Base-by-base conservation (phyloP, 2,113 vertebrate species). In the Petrocephalus microphthalmus region DNA sequence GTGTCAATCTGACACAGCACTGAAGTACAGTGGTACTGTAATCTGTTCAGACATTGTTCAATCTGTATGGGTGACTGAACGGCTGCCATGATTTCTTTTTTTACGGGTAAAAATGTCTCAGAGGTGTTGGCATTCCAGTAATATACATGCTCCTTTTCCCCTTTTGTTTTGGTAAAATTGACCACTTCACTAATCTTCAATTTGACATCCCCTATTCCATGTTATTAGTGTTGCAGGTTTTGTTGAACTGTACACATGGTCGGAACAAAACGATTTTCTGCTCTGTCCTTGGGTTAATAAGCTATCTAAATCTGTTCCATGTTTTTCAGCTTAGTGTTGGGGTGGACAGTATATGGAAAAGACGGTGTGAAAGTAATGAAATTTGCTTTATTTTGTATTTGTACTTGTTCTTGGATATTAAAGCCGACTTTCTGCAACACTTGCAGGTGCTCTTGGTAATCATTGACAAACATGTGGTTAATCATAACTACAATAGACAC, bases 1-100 rank as follows among this genome's bases (percentile, higher is more conserved):
- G 94, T 94, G 91, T 91, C 94, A 90, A 88, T 94, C 83, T 90
- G 54, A 29, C 83, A 89, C 89, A 22, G 71, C 78, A 89, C 89
- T 91, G 88, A 74, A 91, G 22, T 87, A 64, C 45, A 42, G 33
- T n/a, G 15, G 22, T 71, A 67, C 25, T 81, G n/a, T 60, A 81
- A 52, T 47, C n/a, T 56, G 2, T 54, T 54, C 29, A 17, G 25
- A 19, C 82, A 52, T 54, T 29, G 49, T 54, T 85, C 3, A 29
- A 2, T 67, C n/a, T 3, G 17, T 52, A 84, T 49, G 49, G 10
- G 10, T 47, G 45, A 10, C 25, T 29, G 60, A 67, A 67, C 0
- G 3, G 25, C 22, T 45, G 81, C 81, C 71, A 78, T 78, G 37
- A 42, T 78, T 78, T 5, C 71, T 19, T 74, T 74, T 29, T 74